Evolutionary conservation across 2,797 vertebrate species (phyloP), one percentile per base, ranked within the genome.

Genomic region (Epinephelus awoara): DNA sequence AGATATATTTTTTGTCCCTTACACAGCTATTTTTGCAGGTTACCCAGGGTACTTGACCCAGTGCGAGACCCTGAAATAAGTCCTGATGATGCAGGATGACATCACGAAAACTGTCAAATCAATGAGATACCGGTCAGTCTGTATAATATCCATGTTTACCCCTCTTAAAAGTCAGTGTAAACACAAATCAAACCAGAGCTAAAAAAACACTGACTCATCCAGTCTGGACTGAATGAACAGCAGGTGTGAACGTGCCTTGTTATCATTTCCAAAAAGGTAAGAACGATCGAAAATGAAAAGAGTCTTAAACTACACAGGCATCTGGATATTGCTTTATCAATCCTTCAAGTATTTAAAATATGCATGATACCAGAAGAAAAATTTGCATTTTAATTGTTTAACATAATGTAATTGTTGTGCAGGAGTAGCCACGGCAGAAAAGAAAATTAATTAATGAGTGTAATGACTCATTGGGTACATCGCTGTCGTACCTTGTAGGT

Each of bases 351-450:
- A 49, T 72, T 75, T 64, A 23, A 79, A 81, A 82, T 77, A 70
- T 69, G 56, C 75, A 76, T 19, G 67, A 67, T 59, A 80, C 55
- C 74, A 55, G 19, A 65, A 56, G 50, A 54, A 65, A 77, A 76
- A 92, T 89, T 85, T 19, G 69, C 84, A 92, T 92, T 81, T 89
- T 79, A 90, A 87, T 86, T 67, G 74, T 67, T 84, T 11, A 47
- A 57, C 64, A 78, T 68, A 46, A 75, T 72, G 62, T 79, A 75
- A 80, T 67, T 89, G 72, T 76, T 80, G 70, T 77, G 55, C 74
- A 75, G 77, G 67, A 83, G 73, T 71, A 88, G 52, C 62, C 63
- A 40, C 7, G 0, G 67, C 49, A 85, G 59, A 80, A 82, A 67
- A 66, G 51, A 77, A 75, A 61, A 63, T 67, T 72, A 85, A 91